A percentile compares a stretch with the other conserved stretches of the same genome.
phyloP scores from a whole-genome alignment of 2,888 invertebrate genomes.

The Alviniconcha strummeri region DNA sequence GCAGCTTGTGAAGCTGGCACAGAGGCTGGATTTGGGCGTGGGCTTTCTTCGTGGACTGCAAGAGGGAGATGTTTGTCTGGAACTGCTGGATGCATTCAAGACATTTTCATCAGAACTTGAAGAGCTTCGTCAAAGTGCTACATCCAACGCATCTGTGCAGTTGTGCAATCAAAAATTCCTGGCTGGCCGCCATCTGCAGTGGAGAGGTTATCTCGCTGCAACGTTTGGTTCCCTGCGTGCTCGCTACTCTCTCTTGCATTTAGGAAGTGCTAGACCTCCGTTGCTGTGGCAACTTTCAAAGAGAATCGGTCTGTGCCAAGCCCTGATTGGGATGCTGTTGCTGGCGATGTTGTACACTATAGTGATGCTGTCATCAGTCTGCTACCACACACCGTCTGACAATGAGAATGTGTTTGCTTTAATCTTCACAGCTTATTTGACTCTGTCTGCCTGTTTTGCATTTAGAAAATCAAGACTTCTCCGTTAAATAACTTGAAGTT shows the following conservation, averaged over 20 bases:
- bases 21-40: constrained; percentile 48
- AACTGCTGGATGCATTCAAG: constrained; percentile 52
- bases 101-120: constrained; percentile 32
- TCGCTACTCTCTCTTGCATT: constrained; percentile 13
- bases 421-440: constrained; percentile 40
- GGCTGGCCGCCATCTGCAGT: constrained; percentile 14
- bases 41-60: constrained; percentile 58
- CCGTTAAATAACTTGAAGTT: background rate
- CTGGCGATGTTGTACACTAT: constrained; percentile 33
- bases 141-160: background rate
- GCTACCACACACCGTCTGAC: constrained; percentile 22
- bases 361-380: constrained; percentile 12
- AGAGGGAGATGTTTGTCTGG: constrained; percentile 61
- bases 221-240: constrained; percentile 18
- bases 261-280: constrained; percentile 15
- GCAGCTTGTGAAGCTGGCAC: constrained; percentile 14
- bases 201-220: constrained; percentile 19
- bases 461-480: constrained; percentile 41
- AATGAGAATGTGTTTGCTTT: constrained; percentile 39
- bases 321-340: constrained; percentile 10
- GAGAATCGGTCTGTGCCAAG: constrained; percentile 1
- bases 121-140: constrained; percentile 10
- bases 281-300: background rate
- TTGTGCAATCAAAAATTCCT: constrained; percentile 27
- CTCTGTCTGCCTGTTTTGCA: constrained; percentile 47